phyloP scores from a whole-genome alignment of 2,797 vertebrate species.

The Notoglanidium macrostoma region DNA sequence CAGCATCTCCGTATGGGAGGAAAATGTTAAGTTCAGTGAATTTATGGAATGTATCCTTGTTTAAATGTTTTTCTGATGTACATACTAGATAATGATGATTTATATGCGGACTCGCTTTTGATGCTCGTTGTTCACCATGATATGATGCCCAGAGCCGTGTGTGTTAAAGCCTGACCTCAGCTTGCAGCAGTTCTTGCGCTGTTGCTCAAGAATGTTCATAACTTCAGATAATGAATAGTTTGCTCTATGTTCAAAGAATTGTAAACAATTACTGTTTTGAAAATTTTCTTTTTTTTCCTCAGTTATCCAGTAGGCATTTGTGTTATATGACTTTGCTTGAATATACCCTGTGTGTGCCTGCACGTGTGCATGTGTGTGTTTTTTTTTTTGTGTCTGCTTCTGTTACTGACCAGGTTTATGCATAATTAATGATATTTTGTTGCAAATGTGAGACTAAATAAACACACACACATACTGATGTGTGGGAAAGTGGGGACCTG shows the following conservation, averaged over 20 bases:
- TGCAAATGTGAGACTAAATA: not conserved
- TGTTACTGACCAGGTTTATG: not conserved
- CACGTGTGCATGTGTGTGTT: not conserved
- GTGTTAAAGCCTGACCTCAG: conserved; percentile 10
- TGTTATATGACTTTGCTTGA: not conserved
- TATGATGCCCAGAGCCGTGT: conserved; percentile 2
- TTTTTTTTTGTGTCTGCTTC: not conserved
- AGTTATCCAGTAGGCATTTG: not conserved
- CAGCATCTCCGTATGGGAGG: not conserved
- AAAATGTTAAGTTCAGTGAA: not conserved
- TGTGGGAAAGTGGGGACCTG: conserved; percentile 39
- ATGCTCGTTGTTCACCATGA: not conserved
- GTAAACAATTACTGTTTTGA: not conserved
- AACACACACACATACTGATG: not conserved
- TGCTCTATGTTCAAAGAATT: conserved; percentile 27
- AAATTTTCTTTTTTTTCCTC: not conserved
- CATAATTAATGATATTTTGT: conserved; percentile 8
- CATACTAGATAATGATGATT: not conserved
- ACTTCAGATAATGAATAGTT: conserved; percentile 66
- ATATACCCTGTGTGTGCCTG: not conserved
- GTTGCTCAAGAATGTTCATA: conserved; percentile 75
- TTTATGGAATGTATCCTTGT: not conserved
- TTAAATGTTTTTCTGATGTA: not conserved
- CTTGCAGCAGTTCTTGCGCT: conserved; percentile 36
- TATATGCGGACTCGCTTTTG: not conserved